Base-by-base conservation (phyloP, 92 coral and sea anemone genomes). In the Nematostella vectensis region DNA sequence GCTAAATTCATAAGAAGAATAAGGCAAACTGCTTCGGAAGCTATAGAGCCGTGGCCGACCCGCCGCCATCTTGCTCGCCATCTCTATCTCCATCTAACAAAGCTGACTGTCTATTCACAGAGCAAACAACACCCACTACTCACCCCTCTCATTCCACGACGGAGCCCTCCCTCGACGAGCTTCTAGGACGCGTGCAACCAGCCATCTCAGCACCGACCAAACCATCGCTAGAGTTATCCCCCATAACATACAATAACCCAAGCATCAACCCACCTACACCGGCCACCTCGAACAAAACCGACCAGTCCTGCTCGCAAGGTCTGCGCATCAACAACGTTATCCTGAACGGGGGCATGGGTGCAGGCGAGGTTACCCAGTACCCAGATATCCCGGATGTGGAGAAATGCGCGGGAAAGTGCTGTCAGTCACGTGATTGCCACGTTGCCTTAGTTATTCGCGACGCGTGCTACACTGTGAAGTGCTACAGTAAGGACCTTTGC, bases 321-420 rank as follows among this genome's bases (percentile, higher is more conserved):
- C 86, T 91, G 21, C 58, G 82, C 18, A 51, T 86, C 42, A 68
- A 57, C 19, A 74, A 83, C 18, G 98, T 91, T 0, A 91, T 88
- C 28, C 61, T 91, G 23, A 87, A 79, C 22, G 96, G 96, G 12
- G 98, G 98, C 6, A 83, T 91, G 75, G 95, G 96, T 16, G 82
- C 98, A 1, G 98, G 98, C 33, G 82, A 87, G 63, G 98, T 91
- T 26, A 56, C 80, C 20, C 93, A 91, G 83, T 82, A 63, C 48
- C 67, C 74, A 6, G 62, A 86, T 48, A 64, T 86, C 27, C 37
- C 72, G 11, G 68, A 74, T 15, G 65, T 91, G 40, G 68, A 65
- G 28, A 61, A 59, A 12, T 91, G 98, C 47, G 78, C 80, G 25
- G 79, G 69, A 11, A 88, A 86, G 37, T 91, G 98, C 33, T 91